phyloP scores from a whole-genome alignment of 2,888 invertebrate genomes.

The Agriotes lineatus region DNA sequence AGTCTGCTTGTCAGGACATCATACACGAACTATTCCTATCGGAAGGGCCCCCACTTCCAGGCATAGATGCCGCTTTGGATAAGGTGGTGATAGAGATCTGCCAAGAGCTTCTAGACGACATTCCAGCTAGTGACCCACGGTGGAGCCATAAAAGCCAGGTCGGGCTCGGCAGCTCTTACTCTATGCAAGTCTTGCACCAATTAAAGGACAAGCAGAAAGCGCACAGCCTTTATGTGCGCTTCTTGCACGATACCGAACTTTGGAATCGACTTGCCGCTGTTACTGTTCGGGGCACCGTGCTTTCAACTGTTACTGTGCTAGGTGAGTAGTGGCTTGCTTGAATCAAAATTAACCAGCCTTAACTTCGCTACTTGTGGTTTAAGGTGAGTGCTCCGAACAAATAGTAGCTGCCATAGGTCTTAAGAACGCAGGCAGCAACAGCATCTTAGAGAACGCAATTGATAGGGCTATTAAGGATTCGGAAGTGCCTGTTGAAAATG shows the following conservation, averaged over 20 bases:
- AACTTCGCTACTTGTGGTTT: slow-evolving; percentile 48
- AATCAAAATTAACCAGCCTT: neutral
- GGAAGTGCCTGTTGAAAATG: slow-evolving; percentile 65
- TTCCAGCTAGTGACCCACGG: slow-evolving; percentile 89
- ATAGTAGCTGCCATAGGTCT: slow-evolving; percentile 81
- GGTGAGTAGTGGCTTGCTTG: slow-evolving; percentile 41
- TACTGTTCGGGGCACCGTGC: slow-evolving; percentile 63
- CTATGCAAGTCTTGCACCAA: slow-evolving; percentile 88
- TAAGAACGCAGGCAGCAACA: slow-evolving; percentile 73
- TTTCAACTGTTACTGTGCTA: slow-evolving; percentile 69
- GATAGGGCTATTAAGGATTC: slow-evolving; percentile 67
- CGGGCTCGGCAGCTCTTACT: slow-evolving; percentile 78
- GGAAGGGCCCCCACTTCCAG: slow-evolving; percentile 61
- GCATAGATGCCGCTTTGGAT: slow-evolving; percentile 69
- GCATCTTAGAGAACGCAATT: slow-evolving; percentile 71
- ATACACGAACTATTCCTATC: slow-evolving; percentile 66
- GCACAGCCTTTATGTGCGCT: slow-evolving; percentile 80
- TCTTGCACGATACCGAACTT: slow-evolving; percentile 77
- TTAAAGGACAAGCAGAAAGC: slow-evolving; percentile 90
- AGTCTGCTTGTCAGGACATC: slow-evolving; percentile 67
- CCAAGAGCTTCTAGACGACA: slow-evolving; percentile 85
- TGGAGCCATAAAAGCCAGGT: slow-evolving; percentile 68
- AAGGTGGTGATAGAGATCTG: slow-evolving; percentile 77
- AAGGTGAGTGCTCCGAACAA: slow-evolving; percentile 82
- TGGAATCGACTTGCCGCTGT: slow-evolving; percentile 72